These are phyloP conservation scores for Acanthurus lineatus DNA, from an alignment of 2,797 vertebrate genomes.

Conservation along the genomic window DNA sequence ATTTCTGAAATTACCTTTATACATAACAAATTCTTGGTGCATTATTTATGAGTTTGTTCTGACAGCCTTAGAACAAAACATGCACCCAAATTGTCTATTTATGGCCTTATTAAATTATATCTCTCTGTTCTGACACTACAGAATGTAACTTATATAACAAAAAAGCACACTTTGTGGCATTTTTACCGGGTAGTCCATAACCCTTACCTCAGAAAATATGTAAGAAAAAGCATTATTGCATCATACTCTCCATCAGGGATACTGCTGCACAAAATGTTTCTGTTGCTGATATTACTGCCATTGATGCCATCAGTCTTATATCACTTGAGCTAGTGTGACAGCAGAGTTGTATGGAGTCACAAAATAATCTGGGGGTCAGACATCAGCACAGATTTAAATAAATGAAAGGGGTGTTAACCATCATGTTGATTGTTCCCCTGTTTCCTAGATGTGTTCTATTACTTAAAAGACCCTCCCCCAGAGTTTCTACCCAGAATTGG, in stretches of 20 bases:
- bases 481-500: conserved; percentile 90
- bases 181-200: neutral
- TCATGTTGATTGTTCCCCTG: conserved; percentile 21
- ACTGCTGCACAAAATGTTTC: neutral
- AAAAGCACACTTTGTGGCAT: neutral
- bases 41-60: neutral
- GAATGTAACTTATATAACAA: neutral
- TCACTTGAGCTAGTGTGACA: too few relatives aligned
- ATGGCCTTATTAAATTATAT: neutral
- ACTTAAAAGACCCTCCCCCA: conserved; percentile 91
- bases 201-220: neutral
- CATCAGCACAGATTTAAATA: neutral
- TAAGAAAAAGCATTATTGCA: neutral
- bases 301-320: neutral
- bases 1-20: neutral
- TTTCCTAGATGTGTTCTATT: conserved; percentile 89
- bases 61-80: neutral
- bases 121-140: neutral
- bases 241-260: neutral
- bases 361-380: neutral
- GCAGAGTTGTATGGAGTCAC: too few relatives aligned
- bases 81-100: neutral
- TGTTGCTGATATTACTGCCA: neutral
- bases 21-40: neutral
- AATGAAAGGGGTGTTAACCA: neutral